These are phyloP conservation scores for Drosophila paramelanica DNA, from an alignment of 2,888 invertebrate species.

Conservation along the genomic window DNA sequence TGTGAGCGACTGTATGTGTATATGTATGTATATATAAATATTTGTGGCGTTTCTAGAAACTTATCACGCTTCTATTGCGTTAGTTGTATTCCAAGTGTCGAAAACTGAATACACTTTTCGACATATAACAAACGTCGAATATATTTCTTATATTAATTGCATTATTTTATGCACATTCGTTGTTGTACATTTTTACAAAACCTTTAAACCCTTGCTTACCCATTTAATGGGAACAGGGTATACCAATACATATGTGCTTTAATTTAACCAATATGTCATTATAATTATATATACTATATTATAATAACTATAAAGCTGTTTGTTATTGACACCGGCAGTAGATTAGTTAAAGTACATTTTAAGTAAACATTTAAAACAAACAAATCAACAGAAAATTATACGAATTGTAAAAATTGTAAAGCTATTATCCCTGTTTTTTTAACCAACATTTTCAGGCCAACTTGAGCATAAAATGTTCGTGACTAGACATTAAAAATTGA, in stretches of 20 bases:
- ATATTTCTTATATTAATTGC: background rate
- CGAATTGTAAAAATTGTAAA: background rate
- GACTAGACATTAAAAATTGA: conserved; percentile 22
- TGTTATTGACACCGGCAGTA: conserved; percentile 3
- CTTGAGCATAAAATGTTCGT: conserved; percentile 48
- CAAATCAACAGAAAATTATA: background rate
- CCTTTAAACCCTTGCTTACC: too few relatives aligned
- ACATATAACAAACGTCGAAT: too few relatives aligned
- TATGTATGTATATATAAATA: too few relatives aligned
- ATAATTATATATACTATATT: too few relatives aligned
- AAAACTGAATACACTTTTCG: background rate
- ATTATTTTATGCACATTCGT: too few relatives aligned
- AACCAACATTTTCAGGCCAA: conserved; percentile 49
- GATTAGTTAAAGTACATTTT: conserved; percentile 34
- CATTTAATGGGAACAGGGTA: too few relatives aligned
- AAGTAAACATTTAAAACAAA: conserved; percentile 37
- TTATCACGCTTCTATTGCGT: background rate
- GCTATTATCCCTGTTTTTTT: conserved; percentile 9
- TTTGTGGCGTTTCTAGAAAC: too few relatives aligned
- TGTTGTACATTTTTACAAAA: too few relatives aligned
- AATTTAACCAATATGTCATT: too few relatives aligned
- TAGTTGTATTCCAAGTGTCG: background rate
- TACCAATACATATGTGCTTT: too few relatives aligned
- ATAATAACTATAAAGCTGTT: background rate
- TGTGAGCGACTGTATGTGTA: too few relatives aligned